phyloP scores from a whole-genome alignment of 2,797 vertebrate species.

The Erpetoichthys calabaricus region DNA sequence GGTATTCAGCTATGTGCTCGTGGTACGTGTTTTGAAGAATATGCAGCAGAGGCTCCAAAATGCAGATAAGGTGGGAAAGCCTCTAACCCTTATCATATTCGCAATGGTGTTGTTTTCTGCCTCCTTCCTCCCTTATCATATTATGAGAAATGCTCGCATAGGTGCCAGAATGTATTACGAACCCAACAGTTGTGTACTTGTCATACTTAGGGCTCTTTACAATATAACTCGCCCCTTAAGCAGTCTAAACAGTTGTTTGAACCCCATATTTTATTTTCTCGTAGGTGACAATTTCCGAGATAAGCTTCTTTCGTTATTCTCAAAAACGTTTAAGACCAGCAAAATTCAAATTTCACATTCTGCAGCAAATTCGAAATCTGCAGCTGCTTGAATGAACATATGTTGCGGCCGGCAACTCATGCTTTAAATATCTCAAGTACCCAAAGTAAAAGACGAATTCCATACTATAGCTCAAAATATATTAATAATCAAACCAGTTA shows the following conservation, averaged over 20 bases:
- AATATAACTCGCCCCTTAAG: slow-evolving; percentile 7
- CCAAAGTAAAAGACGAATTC: no score
- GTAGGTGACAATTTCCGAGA: slow-evolving; percentile 19
- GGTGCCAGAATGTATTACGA: background rate
- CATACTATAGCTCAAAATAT: no score
- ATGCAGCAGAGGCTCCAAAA: background rate
- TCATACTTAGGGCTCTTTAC: slow-evolving; percentile 2
- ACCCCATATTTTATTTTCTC: slow-evolving; percentile 20
- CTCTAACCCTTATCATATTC: slow-evolving; percentile 13
- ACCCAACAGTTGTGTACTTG: background rate
- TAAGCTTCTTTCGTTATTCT: slow-evolving; percentile 11
- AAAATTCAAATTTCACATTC: slow-evolving; percentile 5
- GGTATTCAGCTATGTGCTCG: slow-evolving; percentile 10
- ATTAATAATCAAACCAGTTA: no score
- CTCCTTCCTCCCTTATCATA: slow-evolving; percentile 19
- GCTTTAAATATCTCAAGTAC: no score
- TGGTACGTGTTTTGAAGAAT: background rate
- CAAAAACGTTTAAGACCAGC: background rate
- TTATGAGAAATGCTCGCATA: slow-evolving; percentile 15
- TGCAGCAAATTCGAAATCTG: slow-evolving; percentile 14
- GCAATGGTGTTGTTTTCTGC: slow-evolving; percentile 15
- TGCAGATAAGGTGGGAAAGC: background rate
- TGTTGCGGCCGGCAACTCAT: background rate
- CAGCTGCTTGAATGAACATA: background rate
- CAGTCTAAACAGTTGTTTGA: slow-evolving; percentile 14